phyloP scores from a whole-genome alignment of 2,113 vertebrate species.

The Strigops habroptila region DNA sequence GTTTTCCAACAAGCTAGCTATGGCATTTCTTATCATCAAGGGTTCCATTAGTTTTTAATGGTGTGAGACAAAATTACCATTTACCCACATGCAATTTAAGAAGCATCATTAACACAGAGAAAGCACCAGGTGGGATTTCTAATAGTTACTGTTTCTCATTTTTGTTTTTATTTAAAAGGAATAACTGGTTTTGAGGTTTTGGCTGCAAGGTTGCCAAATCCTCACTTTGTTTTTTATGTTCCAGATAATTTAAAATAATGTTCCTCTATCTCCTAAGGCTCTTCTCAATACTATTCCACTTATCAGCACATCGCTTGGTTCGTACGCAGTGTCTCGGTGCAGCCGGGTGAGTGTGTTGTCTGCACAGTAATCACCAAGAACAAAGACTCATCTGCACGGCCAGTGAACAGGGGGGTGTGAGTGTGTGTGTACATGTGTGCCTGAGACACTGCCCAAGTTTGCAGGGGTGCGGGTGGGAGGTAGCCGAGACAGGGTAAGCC shows the following conservation, averaged over 20 bases:
- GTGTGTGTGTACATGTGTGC: not conserved
- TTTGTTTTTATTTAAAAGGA: conserved; percentile 86
- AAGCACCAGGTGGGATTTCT: conserved; percentile 87
- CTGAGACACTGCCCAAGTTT: not conserved
- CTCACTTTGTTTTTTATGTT: conserved; percentile 65
- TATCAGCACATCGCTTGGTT: not conserved
- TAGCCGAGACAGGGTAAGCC: fast-evolving
- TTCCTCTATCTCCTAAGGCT: conserved; percentile 67
- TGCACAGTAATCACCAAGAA: conserved; percentile 68
- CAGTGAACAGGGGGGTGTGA: not conserved
- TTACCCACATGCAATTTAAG: conserved; percentile 86
- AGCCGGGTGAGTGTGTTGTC: conserved; percentile 59
- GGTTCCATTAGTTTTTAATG: conserved; percentile 90
- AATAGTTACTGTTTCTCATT: conserved; percentile 84
- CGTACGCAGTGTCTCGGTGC: conserved; percentile 26
- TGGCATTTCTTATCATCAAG: conserved; percentile 87
- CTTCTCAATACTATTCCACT: conserved; percentile 36
- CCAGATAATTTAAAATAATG: conserved; percentile 73
- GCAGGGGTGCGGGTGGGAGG: not conserved
- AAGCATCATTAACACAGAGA: conserved; percentile 84
- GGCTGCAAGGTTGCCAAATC: conserved; percentile 66
- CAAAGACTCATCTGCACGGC: conserved; percentile 61
- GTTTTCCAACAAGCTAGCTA: conserved; percentile 87
- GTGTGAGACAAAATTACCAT: conserved; percentile 87
- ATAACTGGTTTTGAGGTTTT: conserved; percentile 72